Evolutionary conservation across 2,113 vertebrate species (phyloP), one percentile per base, ranked within the genome.

Genomic region (Cebus imitator): DNA sequence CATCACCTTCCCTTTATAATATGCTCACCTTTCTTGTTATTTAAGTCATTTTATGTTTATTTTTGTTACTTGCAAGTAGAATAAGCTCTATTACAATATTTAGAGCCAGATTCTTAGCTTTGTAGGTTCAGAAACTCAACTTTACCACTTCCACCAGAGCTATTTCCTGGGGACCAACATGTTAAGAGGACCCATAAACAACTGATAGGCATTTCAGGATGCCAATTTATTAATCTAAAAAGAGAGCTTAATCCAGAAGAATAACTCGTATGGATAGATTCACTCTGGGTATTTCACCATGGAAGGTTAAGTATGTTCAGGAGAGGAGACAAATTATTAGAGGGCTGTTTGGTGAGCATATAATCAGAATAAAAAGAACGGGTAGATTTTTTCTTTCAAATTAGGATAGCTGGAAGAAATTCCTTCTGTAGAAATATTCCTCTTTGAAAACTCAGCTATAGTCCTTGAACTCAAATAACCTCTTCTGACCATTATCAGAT

Each of bases 401-500:
- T 72, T 61, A 92, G 32, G 7, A 68, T 43, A 87, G 35, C 7
- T 79, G 23, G 96, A 90, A 45, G 30, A 73, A 94, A 92, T 87
- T 89, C 27, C 80, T 90, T 95, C 1, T 58, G 37, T 68, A 84
- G 58, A 43, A 70, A 75, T 87, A 48, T 55, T 61, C 66, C 45
- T 78, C 73, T 90, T 85, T 92, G 68, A 90, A 95, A 96, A 95
- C 6, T 20, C 30, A 68, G 18, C 37, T 79, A 25, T 61, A 66
- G 32, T 79, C 45, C 55, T 94, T 97, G 35, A 95, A 92, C n/a
- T 79, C 80, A 96, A 90, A 85, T 20, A 97, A 58, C 12, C 18
- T 73, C 5, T 43, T 94, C 23, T 92, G 14, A 48, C 66, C 88
- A 95, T 70, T 90, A 35, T 27, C 61, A 87, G 16, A 68, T 66